These are phyloP conservation scores for Hypanus sabinus DNA, from an alignment of 2,113 vertebrate genomes.

Conservation along the genomic window DNA sequence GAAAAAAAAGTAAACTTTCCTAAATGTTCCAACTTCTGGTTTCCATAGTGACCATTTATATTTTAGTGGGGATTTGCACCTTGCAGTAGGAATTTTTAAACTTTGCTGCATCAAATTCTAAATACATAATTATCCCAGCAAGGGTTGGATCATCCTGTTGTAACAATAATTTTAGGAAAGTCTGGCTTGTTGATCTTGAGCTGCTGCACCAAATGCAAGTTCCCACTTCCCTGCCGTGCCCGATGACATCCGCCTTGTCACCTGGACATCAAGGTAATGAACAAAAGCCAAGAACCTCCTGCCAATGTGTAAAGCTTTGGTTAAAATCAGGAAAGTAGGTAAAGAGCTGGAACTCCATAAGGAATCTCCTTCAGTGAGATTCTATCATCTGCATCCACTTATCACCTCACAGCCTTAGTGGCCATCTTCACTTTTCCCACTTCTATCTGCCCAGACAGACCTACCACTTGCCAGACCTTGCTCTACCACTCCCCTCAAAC, in stretches of 20 bases:
- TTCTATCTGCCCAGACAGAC: too few relatives aligned
- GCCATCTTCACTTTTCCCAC: too few relatives aligned
- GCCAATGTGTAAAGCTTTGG: conserved; percentile 33
- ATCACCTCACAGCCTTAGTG: too few relatives aligned
- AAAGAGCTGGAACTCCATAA: conserved; percentile 38
- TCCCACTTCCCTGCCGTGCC: not conserved
- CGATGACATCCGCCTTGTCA: not conserved
- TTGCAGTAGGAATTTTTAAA: not conserved
- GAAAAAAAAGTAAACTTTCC: not conserved
- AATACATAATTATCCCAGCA: not conserved
- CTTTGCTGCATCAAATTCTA: not conserved
- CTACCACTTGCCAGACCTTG: too few relatives aligned
- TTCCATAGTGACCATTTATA: not conserved
- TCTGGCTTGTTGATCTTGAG: not conserved
- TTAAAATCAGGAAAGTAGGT: conserved; percentile 37
- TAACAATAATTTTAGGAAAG: not conserved
- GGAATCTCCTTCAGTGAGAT: not conserved
- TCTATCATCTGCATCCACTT: too few relatives aligned
- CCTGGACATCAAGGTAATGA: conserved; percentile 39
- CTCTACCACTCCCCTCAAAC: too few relatives aligned
- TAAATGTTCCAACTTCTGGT: too few relatives aligned
- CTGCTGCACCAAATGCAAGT: not conserved
- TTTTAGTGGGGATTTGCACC: too few relatives aligned
- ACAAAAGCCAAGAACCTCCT: conserved; percentile 35
- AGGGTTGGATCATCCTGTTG: not conserved